Conservation (phyloP, 1,140 invertebrate genomes). For the Neuroterus valhalla region DNA sequence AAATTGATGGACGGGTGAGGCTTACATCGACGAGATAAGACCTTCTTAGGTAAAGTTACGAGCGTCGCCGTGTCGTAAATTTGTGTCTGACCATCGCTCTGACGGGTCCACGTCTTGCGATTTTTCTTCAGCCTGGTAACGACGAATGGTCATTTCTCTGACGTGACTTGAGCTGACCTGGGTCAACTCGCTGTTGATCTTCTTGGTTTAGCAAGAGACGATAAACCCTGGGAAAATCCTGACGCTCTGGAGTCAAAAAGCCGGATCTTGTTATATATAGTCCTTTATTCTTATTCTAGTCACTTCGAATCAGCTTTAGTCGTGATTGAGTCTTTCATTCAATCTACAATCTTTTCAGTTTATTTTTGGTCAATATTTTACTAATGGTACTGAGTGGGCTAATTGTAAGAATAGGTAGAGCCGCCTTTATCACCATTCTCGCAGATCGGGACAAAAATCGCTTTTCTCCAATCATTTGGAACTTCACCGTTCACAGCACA, state of each 20-base stretch:
- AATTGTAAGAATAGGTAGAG: no score
- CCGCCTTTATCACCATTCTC: no score
- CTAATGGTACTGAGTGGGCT: no score
- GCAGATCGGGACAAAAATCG: no score
- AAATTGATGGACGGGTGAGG: slow-evolving; percentile 17
- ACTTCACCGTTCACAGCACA: no score
- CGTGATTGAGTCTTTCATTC: no score
- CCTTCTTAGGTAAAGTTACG: slow-evolving; percentile 50
- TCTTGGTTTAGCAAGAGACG: slow-evolving; percentile 14
- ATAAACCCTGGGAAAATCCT: slow-evolving; percentile 13
- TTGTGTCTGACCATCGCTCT: slow-evolving; percentile 46
- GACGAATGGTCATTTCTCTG: slow-evolving; percentile 38
- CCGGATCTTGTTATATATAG: no score
- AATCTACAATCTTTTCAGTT: no score
- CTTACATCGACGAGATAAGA: slow-evolving; percentile 26
- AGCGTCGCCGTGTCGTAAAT: slow-evolving; percentile 61
- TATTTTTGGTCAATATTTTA: no score
- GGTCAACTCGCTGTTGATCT: slow-evolving; percentile 36
- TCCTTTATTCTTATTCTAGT: no score
- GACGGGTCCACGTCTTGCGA: slow-evolving; percentile 44
- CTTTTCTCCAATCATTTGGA: no score
- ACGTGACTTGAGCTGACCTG: slow-evolving; percentile 38
- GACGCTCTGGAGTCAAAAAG: not conserved
- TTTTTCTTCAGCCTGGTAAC: slow-evolving; percentile 50
- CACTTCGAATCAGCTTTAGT: no score